phyloP scores from a whole-genome alignment of 64 coral and sea anemone genomes.

The Dendrophyllia cribrosa region DNA sequence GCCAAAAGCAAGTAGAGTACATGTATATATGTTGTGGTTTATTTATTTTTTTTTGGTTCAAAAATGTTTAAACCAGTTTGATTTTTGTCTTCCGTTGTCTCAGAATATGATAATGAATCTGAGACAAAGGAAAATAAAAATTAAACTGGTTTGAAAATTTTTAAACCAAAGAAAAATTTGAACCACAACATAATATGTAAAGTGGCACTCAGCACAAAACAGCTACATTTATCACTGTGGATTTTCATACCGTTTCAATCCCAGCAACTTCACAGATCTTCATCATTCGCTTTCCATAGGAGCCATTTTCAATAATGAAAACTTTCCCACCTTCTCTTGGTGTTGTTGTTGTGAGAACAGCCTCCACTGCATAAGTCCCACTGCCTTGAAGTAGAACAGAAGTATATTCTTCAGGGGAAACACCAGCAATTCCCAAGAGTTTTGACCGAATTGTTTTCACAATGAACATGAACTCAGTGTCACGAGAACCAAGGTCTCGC shows the following conservation, averaged over 20 bases:
- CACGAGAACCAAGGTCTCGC: conserved; percentile 94
- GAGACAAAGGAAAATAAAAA: too few relatives aligned
- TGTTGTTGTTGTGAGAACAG: conserved; percentile 85
- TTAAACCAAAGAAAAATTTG: too few relatives aligned
- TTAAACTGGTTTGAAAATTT: too few relatives aligned
- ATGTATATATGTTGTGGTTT: too few relatives aligned
- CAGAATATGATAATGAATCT: too few relatives aligned
- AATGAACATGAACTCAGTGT: conserved; percentile 84
- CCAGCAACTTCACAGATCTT: conserved; percentile 91
- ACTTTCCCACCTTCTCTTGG: conserved; percentile 83
- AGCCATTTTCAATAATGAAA: conserved; percentile 91
- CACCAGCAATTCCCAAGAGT: conserved; percentile 87
- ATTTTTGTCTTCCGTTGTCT: too few relatives aligned
- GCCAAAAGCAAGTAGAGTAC: too few relatives aligned
- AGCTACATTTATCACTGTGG: too few relatives aligned
- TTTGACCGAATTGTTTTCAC: conserved; percentile 86
- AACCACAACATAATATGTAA: too few relatives aligned
- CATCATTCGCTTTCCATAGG: conserved; percentile 94
- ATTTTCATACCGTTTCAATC: conserved; percentile 78
- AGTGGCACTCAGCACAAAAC: too few relatives aligned
- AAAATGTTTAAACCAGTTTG: too few relatives aligned
- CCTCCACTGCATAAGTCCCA: conserved; percentile 90
- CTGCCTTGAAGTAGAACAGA: conserved; percentile 84
- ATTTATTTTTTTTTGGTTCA: too few relatives aligned
- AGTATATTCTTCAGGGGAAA: conserved; percentile 80